These are phyloP conservation scores for Fabriciana adippe DNA, from an alignment of 2,888 invertebrate genomes.

Conservation along the genomic window DNA sequence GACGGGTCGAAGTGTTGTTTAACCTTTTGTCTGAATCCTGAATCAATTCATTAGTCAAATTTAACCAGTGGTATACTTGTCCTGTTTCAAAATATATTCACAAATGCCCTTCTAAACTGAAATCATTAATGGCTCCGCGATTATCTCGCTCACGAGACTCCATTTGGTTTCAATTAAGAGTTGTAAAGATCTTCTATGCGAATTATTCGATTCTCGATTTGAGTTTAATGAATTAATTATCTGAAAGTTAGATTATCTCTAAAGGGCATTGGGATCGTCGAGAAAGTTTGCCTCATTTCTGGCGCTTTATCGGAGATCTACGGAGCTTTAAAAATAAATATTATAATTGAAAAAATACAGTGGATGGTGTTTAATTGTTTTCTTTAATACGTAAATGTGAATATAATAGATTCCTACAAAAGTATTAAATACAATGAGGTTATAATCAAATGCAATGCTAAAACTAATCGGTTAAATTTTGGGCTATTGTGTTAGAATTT, in stretches of 20 bases:
- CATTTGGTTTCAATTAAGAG: conserved; percentile 75
- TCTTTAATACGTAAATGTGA: too few species aligned
- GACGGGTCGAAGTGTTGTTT: conserved; percentile 35
- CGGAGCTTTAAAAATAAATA: conserved; percentile 14
- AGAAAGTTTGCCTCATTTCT: conserved; percentile 34
- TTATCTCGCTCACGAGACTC: conserved; percentile 79
- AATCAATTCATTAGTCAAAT: conserved; percentile 65
- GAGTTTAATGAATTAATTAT: conserved; percentile 73
- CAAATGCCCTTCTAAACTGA: conserved; percentile 74
- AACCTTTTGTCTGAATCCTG: conserved; percentile 47
- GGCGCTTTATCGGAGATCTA: conserved; percentile 34
- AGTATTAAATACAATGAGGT: background rate
- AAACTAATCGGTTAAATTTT: too few species aligned
- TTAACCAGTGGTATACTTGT: conserved; percentile 58
- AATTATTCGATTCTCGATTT: conserved; percentile 69
- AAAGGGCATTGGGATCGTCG: conserved; percentile 47
- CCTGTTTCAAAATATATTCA: conserved; percentile 68
- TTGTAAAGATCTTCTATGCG: conserved; percentile 75
- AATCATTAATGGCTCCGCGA: conserved; percentile 75
- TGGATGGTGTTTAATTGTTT: background rate
- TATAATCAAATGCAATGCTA: too few species aligned
- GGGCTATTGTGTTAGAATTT: too few species aligned
- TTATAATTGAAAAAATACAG: conserved; percentile 9
- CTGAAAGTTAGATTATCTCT: conserved; percentile 48
- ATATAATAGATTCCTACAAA: background rate